phyloP scores from a whole-genome alignment of 2,113 vertebrate species.

The Chlamydotis undulata region DNA sequence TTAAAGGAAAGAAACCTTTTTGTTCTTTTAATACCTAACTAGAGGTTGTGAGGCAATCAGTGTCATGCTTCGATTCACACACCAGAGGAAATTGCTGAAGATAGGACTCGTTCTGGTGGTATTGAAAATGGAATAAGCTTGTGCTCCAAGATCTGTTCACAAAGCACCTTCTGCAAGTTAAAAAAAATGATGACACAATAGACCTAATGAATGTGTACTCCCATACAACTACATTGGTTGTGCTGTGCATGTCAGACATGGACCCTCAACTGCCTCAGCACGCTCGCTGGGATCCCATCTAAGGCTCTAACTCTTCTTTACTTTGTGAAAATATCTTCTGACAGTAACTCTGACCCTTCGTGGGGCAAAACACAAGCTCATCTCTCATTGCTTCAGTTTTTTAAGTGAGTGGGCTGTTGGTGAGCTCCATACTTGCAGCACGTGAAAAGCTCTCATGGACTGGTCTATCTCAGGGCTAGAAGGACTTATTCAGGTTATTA shows the following conservation, averaged over 20 bases:
- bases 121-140: conserved; percentile 35
- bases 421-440: neutral
- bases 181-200: neutral
- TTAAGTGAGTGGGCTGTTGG: neutral
- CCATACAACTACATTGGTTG: neutral
- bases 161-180: conserved; percentile 8
- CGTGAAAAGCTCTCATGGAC: accelerated
- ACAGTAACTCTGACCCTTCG: neutral
- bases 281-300: accelerated
- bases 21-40: neutral
- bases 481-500: neutral
- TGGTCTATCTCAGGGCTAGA: neutral
- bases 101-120: neutral
- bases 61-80: neutral
- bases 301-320: neutral
- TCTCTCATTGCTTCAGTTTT: neutral
- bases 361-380: neutral
- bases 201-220: neutral
- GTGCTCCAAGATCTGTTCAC: conserved; percentile 1
- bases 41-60: neutral
- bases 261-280: neutral
- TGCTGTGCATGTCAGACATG: accelerated
- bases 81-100: neutral
- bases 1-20: neutral
- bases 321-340: neutral